These are phyloP conservation scores for Hypsopygia costalis DNA, from an alignment of 2,888 invertebrate species.

Conservation along the genomic window DNA sequence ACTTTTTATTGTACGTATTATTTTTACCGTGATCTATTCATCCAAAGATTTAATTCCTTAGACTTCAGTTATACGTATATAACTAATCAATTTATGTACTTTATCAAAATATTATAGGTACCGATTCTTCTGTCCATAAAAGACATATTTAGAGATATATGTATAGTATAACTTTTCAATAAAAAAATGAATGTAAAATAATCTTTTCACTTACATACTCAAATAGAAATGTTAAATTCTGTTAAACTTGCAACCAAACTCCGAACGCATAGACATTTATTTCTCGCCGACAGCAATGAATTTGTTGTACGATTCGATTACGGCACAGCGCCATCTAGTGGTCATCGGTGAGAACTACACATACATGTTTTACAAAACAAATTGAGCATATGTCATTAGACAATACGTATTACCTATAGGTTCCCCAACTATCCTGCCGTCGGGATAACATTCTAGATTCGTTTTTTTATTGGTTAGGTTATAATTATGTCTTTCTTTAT, in stretches of 20 bases:
- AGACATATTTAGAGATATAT: not conserved
- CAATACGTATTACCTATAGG: no score
- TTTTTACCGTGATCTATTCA: conserved; percentile 34
- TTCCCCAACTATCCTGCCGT: no score
- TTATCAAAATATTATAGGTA: conserved; percentile 9
- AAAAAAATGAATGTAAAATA: not conserved
- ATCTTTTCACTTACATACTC: no score
- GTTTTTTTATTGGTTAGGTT: not conserved
- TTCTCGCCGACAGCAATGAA: no score
- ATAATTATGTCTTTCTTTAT: conserved; percentile 33
- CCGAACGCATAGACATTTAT: no score
- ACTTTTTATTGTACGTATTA: conserved; percentile 20
- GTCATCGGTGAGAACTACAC: no score
- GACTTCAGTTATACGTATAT: conserved; percentile 33
- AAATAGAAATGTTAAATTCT: no score
- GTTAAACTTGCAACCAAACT: no score
- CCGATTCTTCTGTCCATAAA: conserved; percentile 15
- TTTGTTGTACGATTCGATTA: no score
- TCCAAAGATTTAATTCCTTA: conserved; percentile 44
- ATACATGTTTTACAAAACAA: no score
- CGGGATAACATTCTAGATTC: not conserved
- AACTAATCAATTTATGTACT: conserved; percentile 20
- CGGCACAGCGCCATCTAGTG: no score
- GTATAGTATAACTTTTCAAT: not conserved
- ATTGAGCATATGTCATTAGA: no score